A percentile compares a stretch with the other conserved stretches of the same genome.
phyloP scores from a whole-genome alignment of 2,888 invertebrate species.

The Torymus auratus region DNA sequence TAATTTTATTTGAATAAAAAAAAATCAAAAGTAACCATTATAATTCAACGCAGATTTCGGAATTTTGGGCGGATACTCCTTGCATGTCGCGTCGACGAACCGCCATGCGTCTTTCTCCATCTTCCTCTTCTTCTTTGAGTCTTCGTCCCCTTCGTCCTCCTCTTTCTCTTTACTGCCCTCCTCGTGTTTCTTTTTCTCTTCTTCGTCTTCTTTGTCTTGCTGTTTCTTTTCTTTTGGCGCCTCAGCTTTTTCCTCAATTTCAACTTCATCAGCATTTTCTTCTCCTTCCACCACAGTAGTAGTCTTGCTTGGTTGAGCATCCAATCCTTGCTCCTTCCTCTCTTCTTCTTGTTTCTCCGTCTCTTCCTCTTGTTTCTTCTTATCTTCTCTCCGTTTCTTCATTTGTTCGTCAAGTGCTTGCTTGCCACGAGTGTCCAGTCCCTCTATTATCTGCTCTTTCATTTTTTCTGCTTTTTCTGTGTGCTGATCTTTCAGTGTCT shows the following conservation, averaged over 20 bases:
- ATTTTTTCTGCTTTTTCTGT: conserved; percentile 60
- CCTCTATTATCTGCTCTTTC: conserved; percentile 62
- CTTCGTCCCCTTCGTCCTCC: conserved; percentile 9
- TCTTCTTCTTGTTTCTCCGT: neutral
- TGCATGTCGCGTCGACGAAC: conserved; percentile 60
- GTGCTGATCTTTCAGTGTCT: conserved; percentile 61
- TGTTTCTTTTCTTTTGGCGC: too few relatives aligned
- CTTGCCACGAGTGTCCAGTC: conserved; percentile 38
- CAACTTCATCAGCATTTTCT: neutral
- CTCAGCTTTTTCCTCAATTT: too few relatives aligned
- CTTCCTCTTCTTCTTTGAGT: conserved; percentile 19
- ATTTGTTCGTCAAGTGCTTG: conserved; percentile 53
- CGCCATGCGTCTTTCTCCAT: conserved; percentile 62
- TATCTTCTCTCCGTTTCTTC: conserved; percentile 25
- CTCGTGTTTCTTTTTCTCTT: neutral
- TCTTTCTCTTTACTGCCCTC: conserved; percentile 5
- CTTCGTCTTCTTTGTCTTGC: neutral
- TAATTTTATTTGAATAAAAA: too few relatives aligned
- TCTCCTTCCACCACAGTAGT: neutral
- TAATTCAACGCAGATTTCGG: conserved; percentile 60
- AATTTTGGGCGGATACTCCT: conserved; percentile 51
- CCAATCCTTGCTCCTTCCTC: neutral
- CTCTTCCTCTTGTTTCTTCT: conserved; percentile 13
- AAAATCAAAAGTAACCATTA: conserved; percentile 59
- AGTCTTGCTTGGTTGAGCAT: too few relatives aligned